phyloP scores from a whole-genome alignment of 2,797 vertebrate genomes.

The Cirrhinus mrigala region DNA sequence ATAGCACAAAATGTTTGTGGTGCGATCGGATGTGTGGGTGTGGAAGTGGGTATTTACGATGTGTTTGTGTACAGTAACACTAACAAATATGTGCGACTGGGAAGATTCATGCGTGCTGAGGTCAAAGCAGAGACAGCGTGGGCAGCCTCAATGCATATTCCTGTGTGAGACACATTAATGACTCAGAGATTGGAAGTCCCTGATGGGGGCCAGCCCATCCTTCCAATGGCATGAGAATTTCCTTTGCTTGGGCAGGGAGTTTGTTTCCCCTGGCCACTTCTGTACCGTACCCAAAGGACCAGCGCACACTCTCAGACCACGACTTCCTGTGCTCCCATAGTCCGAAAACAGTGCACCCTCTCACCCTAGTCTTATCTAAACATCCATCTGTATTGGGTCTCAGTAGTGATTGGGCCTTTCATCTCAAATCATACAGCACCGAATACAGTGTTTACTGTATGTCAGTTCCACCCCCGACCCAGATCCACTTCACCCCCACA shows the following conservation, averaged over 20 bases:
- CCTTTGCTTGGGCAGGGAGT: constrained; percentile 77
- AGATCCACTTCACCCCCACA: constrained; percentile 43
- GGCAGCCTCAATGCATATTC: constrained; percentile 80
- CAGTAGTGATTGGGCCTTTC: constrained; percentile 75
- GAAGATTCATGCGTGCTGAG: constrained; percentile 43
- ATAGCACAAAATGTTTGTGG: constrained; percentile 34
- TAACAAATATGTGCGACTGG: constrained; percentile 52
- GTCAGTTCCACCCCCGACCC: constrained; percentile 34
- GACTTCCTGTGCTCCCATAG: constrained; percentile 82
- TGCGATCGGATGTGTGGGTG: constrained; percentile 41
- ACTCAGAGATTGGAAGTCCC: constrained; percentile 86
- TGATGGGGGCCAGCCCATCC: constrained; percentile 78
- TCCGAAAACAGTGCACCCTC: constrained; percentile 79
- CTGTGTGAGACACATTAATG: constrained; percentile 84
- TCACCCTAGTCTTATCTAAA: constrained; percentile 77
- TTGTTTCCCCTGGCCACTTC: constrained; percentile 84
- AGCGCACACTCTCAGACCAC: constrained; percentile 72
- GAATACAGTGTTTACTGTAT: constrained; percentile 51
- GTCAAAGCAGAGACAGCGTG: constrained; percentile 4
- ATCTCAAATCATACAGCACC: constrained; percentile 78
- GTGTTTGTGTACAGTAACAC: constrained; percentile 45
- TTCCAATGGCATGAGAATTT: constrained; percentile 84
- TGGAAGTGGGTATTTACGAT: constrained; percentile 44
- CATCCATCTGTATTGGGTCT: constrained; percentile 85
- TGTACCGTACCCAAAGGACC: constrained; percentile 55